Base-by-base conservation (phyloP, 2,888 invertebrate species). In the Incurvaria masculella region DNA sequence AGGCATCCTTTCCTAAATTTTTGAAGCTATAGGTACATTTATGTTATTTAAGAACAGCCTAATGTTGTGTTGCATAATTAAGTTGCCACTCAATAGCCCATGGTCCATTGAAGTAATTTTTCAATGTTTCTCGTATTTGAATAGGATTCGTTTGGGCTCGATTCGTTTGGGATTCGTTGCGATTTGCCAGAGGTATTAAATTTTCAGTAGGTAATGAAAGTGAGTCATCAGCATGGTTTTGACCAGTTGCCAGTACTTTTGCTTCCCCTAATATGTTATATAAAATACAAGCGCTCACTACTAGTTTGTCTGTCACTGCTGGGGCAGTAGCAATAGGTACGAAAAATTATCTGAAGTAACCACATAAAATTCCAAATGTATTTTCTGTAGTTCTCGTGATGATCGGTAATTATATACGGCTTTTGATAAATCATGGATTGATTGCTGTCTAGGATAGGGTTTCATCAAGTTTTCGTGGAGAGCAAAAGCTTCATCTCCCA, bases 211-310 rank as follows among this genome's bases (percentile, higher is more conserved):
- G 33, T 19, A 49, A 27, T 21, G 40, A 17, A 44, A 26, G 43
- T 44, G 26, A 18, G 26, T 40, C 16, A 19, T 41, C 18, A n/a
- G 33, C 26, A 11, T 40, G 17, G 39, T 6, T 44, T 23, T 23
- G 23, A 6, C 16, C 45, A 18, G 49, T 44, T 23, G 47, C 40
- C 27, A 42, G 47, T 47, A 47, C 42, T 47, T 47, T 47, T 47
- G 47, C 47, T 47, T 47, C 47, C 33, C 42, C 27, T 47, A 47
- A 47, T 47, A 47, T 47, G 47, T 47, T 47, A 47, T 47, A 47
- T 47, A 47, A 47, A 47, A 47, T 47, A 47, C 47, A 47, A 16
- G 47, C 42, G 38, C 21, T 47, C 47, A 47, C 47, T 47, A 47
- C 33, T 42, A 47, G 42, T 47, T 47, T 47, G 23, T 23, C 23